These are phyloP conservation scores for Oligia latruncula DNA, from an alignment of 2,888 invertebrate genomes.

Conservation along the genomic window DNA sequence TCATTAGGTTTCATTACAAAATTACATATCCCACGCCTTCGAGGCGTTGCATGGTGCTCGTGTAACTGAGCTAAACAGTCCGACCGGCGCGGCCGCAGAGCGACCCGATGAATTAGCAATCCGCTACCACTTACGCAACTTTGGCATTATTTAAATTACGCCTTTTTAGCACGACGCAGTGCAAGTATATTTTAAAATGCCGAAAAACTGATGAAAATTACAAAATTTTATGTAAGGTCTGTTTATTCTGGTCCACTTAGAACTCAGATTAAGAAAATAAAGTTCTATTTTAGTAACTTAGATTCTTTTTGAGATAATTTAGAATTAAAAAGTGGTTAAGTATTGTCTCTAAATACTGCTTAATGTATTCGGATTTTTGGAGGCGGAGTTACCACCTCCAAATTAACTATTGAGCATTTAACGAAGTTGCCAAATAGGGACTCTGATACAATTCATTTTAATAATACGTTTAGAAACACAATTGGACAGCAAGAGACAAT, in stretches of 20 bases:
- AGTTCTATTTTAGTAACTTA: neutral
- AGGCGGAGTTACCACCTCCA: neutral
- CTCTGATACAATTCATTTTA: slow-evolving; percentile 25
- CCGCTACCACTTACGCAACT: slow-evolving; percentile 35
- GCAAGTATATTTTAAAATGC: neutral
- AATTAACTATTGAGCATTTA: slow-evolving; percentile 20
- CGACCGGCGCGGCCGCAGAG: slow-evolving; percentile 3
- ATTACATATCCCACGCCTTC: slow-evolving; percentile 52
- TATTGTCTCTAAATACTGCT: neutral
- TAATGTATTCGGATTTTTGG: neutral
- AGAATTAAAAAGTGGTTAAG: neutral
- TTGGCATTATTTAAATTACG: slow-evolving; percentile 5
- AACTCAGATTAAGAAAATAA: neutral
- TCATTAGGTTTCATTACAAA: slow-evolving; percentile 49
- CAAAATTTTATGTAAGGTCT: neutral
- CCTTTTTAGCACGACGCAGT: slow-evolving; percentile 3
- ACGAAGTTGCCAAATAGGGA: slow-evolving; percentile 37
- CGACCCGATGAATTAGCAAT: slow-evolving; percentile 24
- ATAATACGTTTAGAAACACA: slow-evolving; percentile 53
- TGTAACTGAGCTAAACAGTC: slow-evolving; percentile 22
- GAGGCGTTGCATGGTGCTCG: slow-evolving; percentile 30
- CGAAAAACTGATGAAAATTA: neutral
- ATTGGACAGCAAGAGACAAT: slow-evolving; percentile 53
- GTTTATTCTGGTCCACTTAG: neutral
- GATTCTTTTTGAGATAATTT: neutral